Percentiles rank a stretch among this genome's conserved stretches.
Evolutionary conservation across 1,140 invertebrate species (phyloP).

Genomic region (Potamilus streckersoni): DNA sequence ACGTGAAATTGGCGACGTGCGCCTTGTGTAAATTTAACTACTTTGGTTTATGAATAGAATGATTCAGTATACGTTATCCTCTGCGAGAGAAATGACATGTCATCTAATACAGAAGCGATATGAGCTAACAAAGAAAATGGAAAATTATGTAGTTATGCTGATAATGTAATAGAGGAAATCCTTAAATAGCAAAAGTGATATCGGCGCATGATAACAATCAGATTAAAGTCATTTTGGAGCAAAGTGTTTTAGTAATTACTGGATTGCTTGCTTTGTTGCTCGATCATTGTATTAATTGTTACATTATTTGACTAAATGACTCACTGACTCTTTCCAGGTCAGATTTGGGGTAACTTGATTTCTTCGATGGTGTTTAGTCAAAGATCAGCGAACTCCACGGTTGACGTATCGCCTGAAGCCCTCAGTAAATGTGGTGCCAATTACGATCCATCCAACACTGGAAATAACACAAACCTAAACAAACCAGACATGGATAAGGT

Average conservation of each 20-base stretch:
- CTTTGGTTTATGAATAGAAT: neutral
- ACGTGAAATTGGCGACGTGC: neutral
- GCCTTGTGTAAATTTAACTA: neutral
- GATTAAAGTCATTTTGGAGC: neutral
- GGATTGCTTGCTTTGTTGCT: neutral
- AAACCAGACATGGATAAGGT: constrained; percentile 43
- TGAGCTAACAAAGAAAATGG: no score
- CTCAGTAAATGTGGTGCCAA: constrained; percentile 79
- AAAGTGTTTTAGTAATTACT: neutral
- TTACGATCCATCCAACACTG: constrained; percentile 73
- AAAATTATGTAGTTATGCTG: no score
- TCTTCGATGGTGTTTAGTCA: constrained; percentile 86
- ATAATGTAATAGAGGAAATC: neutral
- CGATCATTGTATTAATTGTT: neutral
- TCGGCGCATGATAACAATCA: neutral
- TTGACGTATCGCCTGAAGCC: constrained; percentile 17
- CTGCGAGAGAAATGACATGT: neutral
- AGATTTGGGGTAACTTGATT: constrained; percentile 89
- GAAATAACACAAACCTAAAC: constrained; percentile 41
- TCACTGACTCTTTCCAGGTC: constrained; percentile 5
- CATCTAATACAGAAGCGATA: neutral
- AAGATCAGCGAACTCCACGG: constrained; percentile 24
- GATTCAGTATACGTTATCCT: neutral
- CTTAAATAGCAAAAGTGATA: neutral
- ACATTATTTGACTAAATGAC: neutral